Evolutionary conservation across 2,797 vertebrate species (phyloP), one percentile per base, ranked within the genome.

Genomic region (Spondyliosoma cantharus): DNA sequence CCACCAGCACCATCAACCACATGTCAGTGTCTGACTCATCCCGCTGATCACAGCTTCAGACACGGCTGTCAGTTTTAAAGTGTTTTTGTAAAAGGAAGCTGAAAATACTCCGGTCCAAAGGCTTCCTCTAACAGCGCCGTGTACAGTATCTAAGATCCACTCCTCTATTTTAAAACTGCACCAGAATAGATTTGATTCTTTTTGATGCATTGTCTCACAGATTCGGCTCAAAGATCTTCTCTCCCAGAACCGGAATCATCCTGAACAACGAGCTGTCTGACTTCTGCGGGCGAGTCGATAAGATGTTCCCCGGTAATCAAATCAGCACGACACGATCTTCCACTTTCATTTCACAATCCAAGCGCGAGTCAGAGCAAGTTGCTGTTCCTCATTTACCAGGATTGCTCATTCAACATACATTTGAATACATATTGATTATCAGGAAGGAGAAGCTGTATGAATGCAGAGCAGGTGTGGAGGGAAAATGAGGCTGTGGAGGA

Each of bases 1-100:
- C 95, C 86, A 99, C 97, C 92, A 99, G 97, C 95, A 96, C 95
- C 93, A 97, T 99, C 94, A 98, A 98, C 91, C 86, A 91, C 62
- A 93, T 97, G 98, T 98, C 91, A 93, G 97, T 94, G 61, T 68
- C 42, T 81, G 45, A 56, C 12, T 37, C 14, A 16, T 15, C 20
- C 32, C 9, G 32, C n/a, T 46, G 67, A 56, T 42, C 13, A 50
- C 32, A 9, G 15, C 24, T 16, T 56, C 22, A 17, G 16, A 25
- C n/a, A 61, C n/a, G 48, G 83, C 71, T 67, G 6, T 29, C 8
- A 65, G 22, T 42, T 27, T 75, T 84, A 53, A 82, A 52, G 29
- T 71, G 56, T 73, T 83, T 78, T 78, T 19, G n/a, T 62, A 72
- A 65, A 68, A 71, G 57, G 37, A 60, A 68, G 64, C 63, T 72